Evolutionary conservation across 2,113 vertebrate species (phyloP).

Genomic region (Mobula birostris): DNA sequence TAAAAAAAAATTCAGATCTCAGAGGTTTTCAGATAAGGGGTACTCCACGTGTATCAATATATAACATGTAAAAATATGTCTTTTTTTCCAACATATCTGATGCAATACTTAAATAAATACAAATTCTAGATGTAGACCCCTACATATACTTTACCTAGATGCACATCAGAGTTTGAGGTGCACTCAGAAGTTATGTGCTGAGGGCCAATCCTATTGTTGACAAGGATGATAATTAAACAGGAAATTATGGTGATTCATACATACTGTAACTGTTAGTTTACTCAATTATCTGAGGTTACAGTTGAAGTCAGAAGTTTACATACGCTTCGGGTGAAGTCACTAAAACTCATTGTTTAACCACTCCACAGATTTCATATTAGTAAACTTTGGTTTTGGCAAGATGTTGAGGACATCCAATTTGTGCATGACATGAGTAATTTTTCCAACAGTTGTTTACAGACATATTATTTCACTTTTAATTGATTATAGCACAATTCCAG

Average conservation of each 20-base stretch:
- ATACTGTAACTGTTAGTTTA: background rate
- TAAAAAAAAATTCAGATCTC: too few species aligned
- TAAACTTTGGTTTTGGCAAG: too few species aligned
- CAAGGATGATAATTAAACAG: background rate
- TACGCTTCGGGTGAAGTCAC: too few species aligned
- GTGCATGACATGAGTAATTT: too few species aligned
- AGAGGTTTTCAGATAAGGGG: too few species aligned
- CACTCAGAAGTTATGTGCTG: background rate
- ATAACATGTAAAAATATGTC: background rate
- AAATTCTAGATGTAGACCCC: background rate
- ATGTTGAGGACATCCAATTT: too few species aligned
- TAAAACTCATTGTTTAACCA: too few species aligned
- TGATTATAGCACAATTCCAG: too few species aligned
- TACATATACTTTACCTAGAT: background rate
- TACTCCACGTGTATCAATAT: background rate
- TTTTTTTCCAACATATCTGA: background rate
- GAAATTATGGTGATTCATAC: conserved; percentile 19
- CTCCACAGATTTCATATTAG: too few species aligned
- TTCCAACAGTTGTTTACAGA: too few species aligned
- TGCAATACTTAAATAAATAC: background rate
- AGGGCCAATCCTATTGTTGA: background rate
- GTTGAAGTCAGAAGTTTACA: too few species aligned
- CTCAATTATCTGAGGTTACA: background rate
- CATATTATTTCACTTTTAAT: too few species aligned
- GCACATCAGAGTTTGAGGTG: background rate